Evolutionary conservation across 2,888 invertebrate species (phyloP), one percentile per base, ranked within the genome.

Genomic region (Lamellibrachia satsuma): DNA sequence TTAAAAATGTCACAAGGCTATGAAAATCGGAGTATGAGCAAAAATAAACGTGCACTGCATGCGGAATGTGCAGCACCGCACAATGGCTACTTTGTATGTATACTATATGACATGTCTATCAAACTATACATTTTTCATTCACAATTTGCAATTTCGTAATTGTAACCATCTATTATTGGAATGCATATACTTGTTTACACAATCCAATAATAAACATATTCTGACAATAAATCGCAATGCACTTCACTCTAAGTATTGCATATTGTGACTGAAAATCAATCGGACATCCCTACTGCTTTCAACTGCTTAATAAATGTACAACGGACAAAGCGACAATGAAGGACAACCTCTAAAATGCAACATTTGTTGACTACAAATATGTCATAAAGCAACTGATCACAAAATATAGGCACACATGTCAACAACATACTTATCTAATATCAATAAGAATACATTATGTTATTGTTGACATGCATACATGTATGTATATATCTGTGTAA

Each of bases 291-390:
- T n/a, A 75, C 22, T n/a, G n/a, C 75, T 75, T 15, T 75, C n/a
- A 75, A 11, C 75, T 75, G 75, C 75, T 75, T 22, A 75, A 75
- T 75, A 75, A 75, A 75, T 75, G 75, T 75, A 75, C 75, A 75
- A 75, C 4, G 22, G 6, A 15, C 75, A 22, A 75, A 75, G 39
- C 75, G n/a, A n/a, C n/a, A n/a, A 75, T 75, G 75, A 22, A 75
- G 75, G 75, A 75, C 75, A 75, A 75, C 6, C 22, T 75, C 75
- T 55, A 9, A 55, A 1, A 2, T 55, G 55, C 55, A 55, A 55
- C 55, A 55, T 55, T 55, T 3, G 55, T 55, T 55, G 22, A 15
- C 75, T 75, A 75, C 15, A 75, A 75, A 75, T 75, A 11, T 75
- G 22, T 60, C 60, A 3, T 75, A 75, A 22, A 75, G 22, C 55